Base-by-base conservation (phyloP, 2,113 vertebrate genomes). In the Cyanoramphus novaezelandiae region DNA sequence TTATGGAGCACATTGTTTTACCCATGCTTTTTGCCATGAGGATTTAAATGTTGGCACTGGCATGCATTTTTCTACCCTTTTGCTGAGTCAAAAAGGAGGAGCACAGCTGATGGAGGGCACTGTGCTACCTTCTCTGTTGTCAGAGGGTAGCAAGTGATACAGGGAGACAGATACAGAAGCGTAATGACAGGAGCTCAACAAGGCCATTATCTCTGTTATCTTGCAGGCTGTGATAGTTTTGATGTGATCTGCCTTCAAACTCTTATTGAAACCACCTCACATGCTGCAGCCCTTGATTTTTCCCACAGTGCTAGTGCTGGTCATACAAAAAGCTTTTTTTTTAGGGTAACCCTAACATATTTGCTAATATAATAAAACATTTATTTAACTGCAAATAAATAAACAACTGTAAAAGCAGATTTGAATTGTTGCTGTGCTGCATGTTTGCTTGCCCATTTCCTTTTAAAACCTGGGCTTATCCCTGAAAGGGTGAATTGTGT, bases 1-100 rank as follows among this genome's bases (percentile, higher is more conserved):
- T 31, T 15, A 2, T 4, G 63, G n/a, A 39, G 63, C 33, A 7
- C 43, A 13, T 35, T 21, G 65, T 6, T 62, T 37, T 11, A 79
- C 33, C 57, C 2, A 1, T 49, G 43, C 35, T 72, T 59, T 65
- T 52, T 1, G 1, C 52, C 2, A 1, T 44, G 60, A 35, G n/a
- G 33, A 41, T 50, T 41, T 18, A 2, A 27, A 12, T 0, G 5
- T 28, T 2, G 2, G 37, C 8, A 10, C 10, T 74, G 17, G 33
- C n/a, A 1, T 12, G 23, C 1, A 7, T 62, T 77, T 10, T 10
- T 20, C 7, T 1, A 17, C 35, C 29, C 41, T 41, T 11, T 11
- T 0, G 3, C n/a, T 4, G 60, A 23, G 24, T 0, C 2, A 3
- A 2, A 60, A 3, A 21, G 52, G 24, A 49, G 28, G 11, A 74